phyloP scores from a whole-genome alignment of 2,797 vertebrate genomes.

The Melanotaenia maccullochi region DNA sequence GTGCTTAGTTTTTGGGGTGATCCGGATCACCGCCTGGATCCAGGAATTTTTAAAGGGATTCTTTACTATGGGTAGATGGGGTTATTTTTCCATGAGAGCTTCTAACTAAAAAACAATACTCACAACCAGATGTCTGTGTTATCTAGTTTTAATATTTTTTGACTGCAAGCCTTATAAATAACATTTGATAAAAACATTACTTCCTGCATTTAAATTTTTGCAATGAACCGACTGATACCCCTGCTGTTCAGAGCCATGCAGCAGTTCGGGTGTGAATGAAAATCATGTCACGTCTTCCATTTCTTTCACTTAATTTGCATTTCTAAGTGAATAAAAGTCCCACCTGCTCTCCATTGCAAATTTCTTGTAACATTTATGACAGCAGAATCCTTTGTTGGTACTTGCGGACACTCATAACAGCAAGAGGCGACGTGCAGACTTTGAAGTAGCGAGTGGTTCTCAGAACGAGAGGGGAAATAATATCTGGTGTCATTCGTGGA shows the following conservation, averaged over 20 bases:
- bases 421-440: not conserved
- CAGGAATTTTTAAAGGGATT: too few species aligned
- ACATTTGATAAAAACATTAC: not conserved
- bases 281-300: not conserved
- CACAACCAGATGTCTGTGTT: too few species aligned
- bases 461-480: slow-evolving; percentile 62
- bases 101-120: too few species aligned
- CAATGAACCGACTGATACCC: not conserved
- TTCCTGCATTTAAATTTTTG: not conserved
- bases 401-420: not conserved
- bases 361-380: not conserved
- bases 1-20: too few species aligned
- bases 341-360: not conserved
- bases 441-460: slow-evolving; percentile 50
- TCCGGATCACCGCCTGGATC: too few species aligned
- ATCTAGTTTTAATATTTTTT: too few species aligned
- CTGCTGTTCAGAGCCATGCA: not conserved
- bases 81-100: too few species aligned
- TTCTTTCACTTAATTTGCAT: not conserved
- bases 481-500: slow-evolving; percentile 47
- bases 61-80: too few species aligned
- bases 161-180: not conserved
- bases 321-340: not conserved
- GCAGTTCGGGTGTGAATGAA: not conserved
- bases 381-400: not conserved